These are phyloP conservation scores for Diceros bicornis DNA, from an alignment of 2,797 vertebrate species.

Conservation along the genomic window DNA sequence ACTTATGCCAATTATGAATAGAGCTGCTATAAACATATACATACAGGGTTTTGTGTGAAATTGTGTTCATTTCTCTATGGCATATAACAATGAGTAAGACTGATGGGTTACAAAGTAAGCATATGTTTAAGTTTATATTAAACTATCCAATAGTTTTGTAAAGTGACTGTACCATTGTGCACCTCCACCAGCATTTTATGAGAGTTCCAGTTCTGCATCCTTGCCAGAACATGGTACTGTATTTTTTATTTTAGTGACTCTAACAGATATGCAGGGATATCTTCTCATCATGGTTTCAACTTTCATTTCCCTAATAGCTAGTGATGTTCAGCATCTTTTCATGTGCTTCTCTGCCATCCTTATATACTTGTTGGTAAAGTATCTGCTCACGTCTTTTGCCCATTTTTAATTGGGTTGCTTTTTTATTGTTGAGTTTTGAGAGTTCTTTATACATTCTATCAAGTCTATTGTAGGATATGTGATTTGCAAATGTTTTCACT, in stretches of 20 bases:
- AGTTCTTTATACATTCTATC: background rate
- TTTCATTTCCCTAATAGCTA: background rate
- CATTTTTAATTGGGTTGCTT: background rate
- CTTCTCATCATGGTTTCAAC: background rate
- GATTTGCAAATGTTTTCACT: slow-evolving; percentile 9
- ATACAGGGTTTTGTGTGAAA: background rate
- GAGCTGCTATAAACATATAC: background rate
- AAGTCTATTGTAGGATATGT: background rate
- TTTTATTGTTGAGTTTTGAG: background rate
- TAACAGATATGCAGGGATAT: background rate
- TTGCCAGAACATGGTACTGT: background rate
- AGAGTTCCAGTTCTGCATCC: background rate
- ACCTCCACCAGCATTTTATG: background rate
- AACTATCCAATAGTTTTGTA: background rate
- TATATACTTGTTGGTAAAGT: background rate
- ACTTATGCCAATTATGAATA: background rate
- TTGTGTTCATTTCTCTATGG: background rate
- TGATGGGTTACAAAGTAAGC: background rate
- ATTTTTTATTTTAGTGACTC: background rate
- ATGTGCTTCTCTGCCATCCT: background rate
- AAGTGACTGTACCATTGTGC: background rate
- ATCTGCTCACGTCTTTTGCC: background rate
- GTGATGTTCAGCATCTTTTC: background rate
- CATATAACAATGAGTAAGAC: background rate
- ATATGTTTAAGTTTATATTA: background rate